These are phyloP conservation scores for Agrochola lota DNA, from an alignment of 2,888 invertebrate species.

Conservation along the genomic window DNA sequence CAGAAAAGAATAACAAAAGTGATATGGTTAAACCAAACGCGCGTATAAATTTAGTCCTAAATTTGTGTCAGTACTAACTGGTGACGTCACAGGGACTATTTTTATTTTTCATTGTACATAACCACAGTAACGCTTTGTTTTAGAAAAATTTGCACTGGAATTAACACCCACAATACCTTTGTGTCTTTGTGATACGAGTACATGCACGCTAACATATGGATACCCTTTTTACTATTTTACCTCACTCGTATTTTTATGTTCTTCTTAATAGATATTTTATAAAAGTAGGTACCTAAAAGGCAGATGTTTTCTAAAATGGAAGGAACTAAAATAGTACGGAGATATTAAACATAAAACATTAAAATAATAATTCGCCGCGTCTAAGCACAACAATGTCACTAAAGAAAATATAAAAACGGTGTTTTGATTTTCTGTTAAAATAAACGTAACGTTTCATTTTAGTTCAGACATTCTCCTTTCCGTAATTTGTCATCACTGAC, in stretches of 20 bases:
- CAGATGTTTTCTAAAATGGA: background rate
- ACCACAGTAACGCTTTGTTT: constrained; percentile 46
- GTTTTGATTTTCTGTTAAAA: background rate
- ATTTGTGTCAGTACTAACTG: constrained; percentile 20
- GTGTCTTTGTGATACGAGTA: constrained; percentile 60
- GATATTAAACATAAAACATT: background rate
- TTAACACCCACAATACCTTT: constrained; percentile 49
- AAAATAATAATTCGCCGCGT: background rate
- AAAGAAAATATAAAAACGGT: background rate
- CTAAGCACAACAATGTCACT: background rate
- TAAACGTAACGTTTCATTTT: background rate
- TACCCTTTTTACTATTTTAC: constrained; percentile 51
- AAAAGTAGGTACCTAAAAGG: background rate
- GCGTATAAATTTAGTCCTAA: background rate
- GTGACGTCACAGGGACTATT: constrained; percentile 28
- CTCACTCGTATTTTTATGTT: constrained; percentile 29
- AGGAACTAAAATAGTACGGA: background rate
- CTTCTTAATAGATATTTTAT: constrained; percentile 21
- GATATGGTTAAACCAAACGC: background rate
- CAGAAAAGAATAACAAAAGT: background rate
- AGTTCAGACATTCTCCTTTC: constrained; percentile 11
- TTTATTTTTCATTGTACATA: constrained; percentile 41
- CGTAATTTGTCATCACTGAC: constrained; percentile 45
- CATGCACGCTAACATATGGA: constrained; percentile 44
- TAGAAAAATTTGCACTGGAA: constrained; percentile 43